Conservation (phyloP, 2,113 vertebrate species). For the Hoplias malabaricus region DNA sequence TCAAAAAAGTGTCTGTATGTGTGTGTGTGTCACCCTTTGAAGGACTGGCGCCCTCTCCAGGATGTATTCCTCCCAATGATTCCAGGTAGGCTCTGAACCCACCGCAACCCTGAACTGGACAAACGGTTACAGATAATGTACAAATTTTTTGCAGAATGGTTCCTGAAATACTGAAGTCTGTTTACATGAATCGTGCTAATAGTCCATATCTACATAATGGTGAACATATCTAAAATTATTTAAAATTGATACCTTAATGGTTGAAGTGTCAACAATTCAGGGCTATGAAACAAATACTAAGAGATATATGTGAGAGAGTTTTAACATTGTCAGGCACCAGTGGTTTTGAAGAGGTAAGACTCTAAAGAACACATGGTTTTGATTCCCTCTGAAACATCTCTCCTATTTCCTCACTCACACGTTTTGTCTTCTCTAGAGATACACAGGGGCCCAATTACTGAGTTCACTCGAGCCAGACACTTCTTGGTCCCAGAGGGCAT, state of each 20-base stretch:
- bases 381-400: background rate
- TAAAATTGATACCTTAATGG: background rate
- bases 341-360: background rate
- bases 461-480: constrained; percentile 38
- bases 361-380: background rate
- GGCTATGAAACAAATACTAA: background rate
- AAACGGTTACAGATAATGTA: no score
- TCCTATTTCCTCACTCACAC: constrained; percentile 17
- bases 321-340: background rate
- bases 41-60: no score
- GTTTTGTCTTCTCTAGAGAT: constrained; percentile 9
- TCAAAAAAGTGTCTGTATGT: no score
- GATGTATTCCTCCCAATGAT: no score
- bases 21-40: no score
- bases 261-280: background rate
- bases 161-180: no score
- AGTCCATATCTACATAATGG: no score
- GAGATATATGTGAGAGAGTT: no score
- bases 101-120: no score
- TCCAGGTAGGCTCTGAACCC: no score
- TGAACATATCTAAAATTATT: background rate
- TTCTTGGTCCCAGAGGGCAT: constrained; percentile 19
- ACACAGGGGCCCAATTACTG: constrained; percentile 40
- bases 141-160: no score
- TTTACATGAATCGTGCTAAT: no score